Base-by-base conservation (phyloP, 2,113 vertebrate genomes). In the Xyliphius kryptos region DNA sequence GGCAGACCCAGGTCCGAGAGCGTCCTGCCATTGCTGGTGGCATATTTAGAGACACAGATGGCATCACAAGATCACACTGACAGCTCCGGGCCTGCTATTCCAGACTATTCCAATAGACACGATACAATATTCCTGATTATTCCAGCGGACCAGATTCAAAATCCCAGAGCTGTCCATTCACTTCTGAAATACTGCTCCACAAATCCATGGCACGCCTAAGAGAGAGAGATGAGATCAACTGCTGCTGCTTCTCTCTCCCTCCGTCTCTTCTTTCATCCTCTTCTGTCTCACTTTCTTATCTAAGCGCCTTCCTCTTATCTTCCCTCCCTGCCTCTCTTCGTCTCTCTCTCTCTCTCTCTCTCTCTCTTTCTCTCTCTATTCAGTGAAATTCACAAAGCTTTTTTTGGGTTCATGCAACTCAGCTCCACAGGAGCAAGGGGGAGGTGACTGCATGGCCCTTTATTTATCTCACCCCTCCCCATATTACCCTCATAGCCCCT, bases 1-100 rank as follows among this genome's bases (percentile, higher is more conserved):
- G 83, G 72, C 92, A 95, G 76, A 93, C 88, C 92, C 92, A 93
- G 81, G 90, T 92, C 77, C 91, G 91, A 9, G 86, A 86, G 49
- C 46, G 84, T 52, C 82, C 74, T 16, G 82, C 77, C 76, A 84
- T 58, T 36, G 79, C 79, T 4, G 82, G 63, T 0, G 78, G 87
- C 74, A 84, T 74, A 73, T 78, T 87, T 47, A 87, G 79, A 9
- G 88, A 86, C 26, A 88, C 85, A 0, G 88, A 88, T 20, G 88
- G 87, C 89, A 90, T 90, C 68, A 51, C 57, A 54, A 20, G 66
- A 56, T 20, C 41, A 67, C 8, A n/a, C 53, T 19, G 32, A 14
- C n/a, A 20, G 52, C 49, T n/a, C n/a, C n/a, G n/a, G n/a, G n/a
- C n/a, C n/a, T n/a, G n/a, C n/a, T n/a, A n/a, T 36, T 50, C 74